Conservation (phyloP, 2,797 vertebrate species). For the Smutsia gigantea region DNA sequence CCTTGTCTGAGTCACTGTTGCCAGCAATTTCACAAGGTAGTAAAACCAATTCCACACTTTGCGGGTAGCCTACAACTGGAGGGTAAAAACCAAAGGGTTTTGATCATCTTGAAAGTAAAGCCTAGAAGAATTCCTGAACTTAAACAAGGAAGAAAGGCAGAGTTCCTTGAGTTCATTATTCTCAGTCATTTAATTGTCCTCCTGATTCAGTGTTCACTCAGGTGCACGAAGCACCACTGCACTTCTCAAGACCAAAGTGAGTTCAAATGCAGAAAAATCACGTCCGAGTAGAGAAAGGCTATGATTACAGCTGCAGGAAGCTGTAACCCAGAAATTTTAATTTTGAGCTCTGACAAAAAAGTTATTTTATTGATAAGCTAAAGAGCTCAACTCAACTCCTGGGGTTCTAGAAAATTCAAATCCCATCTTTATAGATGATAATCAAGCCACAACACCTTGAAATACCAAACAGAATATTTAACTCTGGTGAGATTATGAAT, state of each 20-base stretch:
- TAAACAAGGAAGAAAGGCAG: constrained; percentile 50
- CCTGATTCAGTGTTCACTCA: constrained; percentile 59
- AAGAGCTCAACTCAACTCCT: neutral
- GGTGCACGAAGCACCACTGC: constrained; percentile 58
- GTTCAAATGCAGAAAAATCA: constrained; percentile 69
- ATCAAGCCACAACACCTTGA: neutral
- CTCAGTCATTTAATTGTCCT: constrained; percentile 78
- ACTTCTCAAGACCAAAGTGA: constrained; percentile 72
- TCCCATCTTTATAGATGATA: neutral
- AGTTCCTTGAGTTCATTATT: constrained; percentile 52
- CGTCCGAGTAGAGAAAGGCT: constrained; percentile 63
- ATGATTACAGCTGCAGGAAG: constrained; percentile 57
- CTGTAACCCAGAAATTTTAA: constrained; percentile 54
- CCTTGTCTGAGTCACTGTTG: constrained; percentile 66
- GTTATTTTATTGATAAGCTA: neutral
- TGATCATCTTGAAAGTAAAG: constrained; percentile 60
- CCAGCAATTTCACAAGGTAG: constrained; percentile 72
- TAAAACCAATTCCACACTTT: constrained; percentile 82
- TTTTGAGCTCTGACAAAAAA: constrained; percentile 46
- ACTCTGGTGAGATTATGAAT: neutral
- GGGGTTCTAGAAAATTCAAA: constrained; percentile 29
- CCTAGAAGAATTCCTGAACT: constrained; percentile 45
- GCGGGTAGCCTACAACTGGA: constrained; percentile 71
- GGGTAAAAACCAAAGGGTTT: constrained; percentile 69
- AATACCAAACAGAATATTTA: neutral